Evolutionary conservation across 1,140 invertebrate species (phyloP), one percentile per base, ranked within the genome.

Genomic region (Lepidurus arcticus): DNA sequence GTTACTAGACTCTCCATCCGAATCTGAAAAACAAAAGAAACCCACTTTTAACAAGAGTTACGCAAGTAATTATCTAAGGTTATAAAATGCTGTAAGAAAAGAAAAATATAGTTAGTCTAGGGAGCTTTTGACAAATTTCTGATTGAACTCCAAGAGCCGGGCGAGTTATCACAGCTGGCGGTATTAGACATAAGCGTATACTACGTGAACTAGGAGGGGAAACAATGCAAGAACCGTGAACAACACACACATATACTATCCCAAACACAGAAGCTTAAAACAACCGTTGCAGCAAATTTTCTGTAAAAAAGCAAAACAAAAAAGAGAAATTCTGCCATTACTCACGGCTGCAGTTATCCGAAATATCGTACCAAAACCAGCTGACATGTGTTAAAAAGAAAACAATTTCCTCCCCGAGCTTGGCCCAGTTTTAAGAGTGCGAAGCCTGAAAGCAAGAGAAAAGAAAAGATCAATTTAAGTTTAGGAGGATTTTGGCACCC

Each of bases 101-200:
- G 53, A 65, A 65, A 65, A 21, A 65, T 65, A 65, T 7, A 65
- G 53, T 13, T 21, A 65, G 53, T 21, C 21, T 7, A 1, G 53
- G 53, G 53, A 65, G 53, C 8, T 65, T 47, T 47, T 9, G 53
- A 65, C 53, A 65, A 65, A 65, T 65, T 65, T 65, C 53, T 65
- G 53, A 65, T 65, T 65, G 53, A 65, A 65, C 53, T n/a, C 13
- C 34, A 21, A 21, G 53, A 65, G 53, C 53, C 7, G 21, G 53
- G 21, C 13, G 53, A 65, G 21, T 65, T n/a, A 65, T 65, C 53
- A 21, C 53, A 65, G 53, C 53, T 65, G 53, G 53, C 6, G 53
- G 53, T 65, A n/a, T n/a, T n/a, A 65, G 34, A 34, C 34, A 34
- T 34, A 65, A 65, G 53, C 53, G 34, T 34, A 3, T 34, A 34